Percentiles rank a stretch among this genome's conserved stretches.
phyloP scores from a whole-genome alignment of 2,888 invertebrate species.

The Bellardia bayeri region DNA sequence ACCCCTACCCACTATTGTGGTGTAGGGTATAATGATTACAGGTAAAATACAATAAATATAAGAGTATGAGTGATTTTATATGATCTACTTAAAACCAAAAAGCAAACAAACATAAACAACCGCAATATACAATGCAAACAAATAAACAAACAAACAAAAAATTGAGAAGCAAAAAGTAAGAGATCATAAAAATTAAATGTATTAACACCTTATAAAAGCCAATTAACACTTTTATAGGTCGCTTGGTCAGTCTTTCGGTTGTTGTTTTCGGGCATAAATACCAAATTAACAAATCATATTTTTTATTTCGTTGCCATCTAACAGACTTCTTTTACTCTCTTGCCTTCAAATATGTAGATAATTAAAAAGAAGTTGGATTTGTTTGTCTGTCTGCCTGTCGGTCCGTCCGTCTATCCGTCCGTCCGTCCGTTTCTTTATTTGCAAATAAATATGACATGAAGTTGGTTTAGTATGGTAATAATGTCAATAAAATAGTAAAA shows the following conservation, averaged over 20 bases:
- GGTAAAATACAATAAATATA: slow-evolving; percentile 41
- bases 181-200: slow-evolving; percentile 68
- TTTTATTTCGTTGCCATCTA: neutral
- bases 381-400: neutral
- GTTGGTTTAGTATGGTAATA: slow-evolving; percentile 33
- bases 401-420: neutral
- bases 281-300: slow-evolving; percentile 67
- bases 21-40: slow-evolving; percentile 18
- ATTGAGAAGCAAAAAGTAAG: slow-evolving; percentile 11
- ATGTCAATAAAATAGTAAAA: slow-evolving; percentile 61
- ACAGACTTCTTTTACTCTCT: neutral
- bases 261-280: slow-evolving; percentile 59
- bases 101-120: slow-evolving; percentile 1
- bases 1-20: too few species aligned
- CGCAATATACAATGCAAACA: too few species aligned
- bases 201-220: slow-evolving; percentile 80
- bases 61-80: slow-evolving; percentile 27
- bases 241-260: slow-evolving; percentile 10
- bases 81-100: slow-evolving; percentile 29
- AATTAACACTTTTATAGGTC: slow-evolving; percentile 79
- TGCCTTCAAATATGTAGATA: neutral
- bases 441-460: slow-evolving; percentile 32
- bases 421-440: slow-evolving; percentile 17
- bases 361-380: slow-evolving; percentile 9
- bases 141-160: neutral